Base-by-base conservation (phyloP, 53 echinoderm and acorn worm genomes). In the Apostichopus leukothele region DNA sequence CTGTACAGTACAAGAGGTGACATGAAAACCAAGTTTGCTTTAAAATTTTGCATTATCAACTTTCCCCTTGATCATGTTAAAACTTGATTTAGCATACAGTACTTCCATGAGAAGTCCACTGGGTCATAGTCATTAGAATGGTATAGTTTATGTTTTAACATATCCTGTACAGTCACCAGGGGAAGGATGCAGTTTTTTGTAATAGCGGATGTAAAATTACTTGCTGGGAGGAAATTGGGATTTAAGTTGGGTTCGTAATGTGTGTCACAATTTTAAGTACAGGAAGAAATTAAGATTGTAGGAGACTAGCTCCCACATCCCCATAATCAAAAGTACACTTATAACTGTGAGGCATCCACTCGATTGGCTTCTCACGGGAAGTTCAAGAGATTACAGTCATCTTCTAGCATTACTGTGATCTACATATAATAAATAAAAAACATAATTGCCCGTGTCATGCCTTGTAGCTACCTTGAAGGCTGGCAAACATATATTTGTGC, bases 141-240 rank as follows among this genome's bases (percentile, higher is more conserved):
- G 59, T 57, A 81, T 21, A 54, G 81, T 57, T 57, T 20, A 55
- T 81, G 81, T 81, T 59, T 54, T 54, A 81, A 81, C 81, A 81
- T 59, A 81, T 81, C 81, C 81, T 81, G 81, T 81, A 81, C 81
- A 81, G 81, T 81, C 81, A 81, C 54, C 14, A 81, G 20, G 60
- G 79, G 81, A 81, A 81, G 81, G 81, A 81, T 81, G 81, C 59
- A 81, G 60, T 81, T 81, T 77, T 81, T 81, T 59, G 59, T 81
- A 55, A 81, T 21, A 81, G 81, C 81, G 57, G 81, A 81, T 81
- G 81, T 81, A 81, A 81, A 81, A 81, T 57, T 53, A 81, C 81
- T 81, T 11, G 79, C 79, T 6, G 57, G 5, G n/a, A 81, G 81
- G 81, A 81, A 81, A 81, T 81, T 81, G 81, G 54, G 81, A 81